Percentiles rank a stretch among this genome's conserved stretches.
These are phyloP conservation scores for Lycaena phlaeas DNA, from an alignment of 2,888 invertebrate genomes.

Conservation along the genomic window DNA sequence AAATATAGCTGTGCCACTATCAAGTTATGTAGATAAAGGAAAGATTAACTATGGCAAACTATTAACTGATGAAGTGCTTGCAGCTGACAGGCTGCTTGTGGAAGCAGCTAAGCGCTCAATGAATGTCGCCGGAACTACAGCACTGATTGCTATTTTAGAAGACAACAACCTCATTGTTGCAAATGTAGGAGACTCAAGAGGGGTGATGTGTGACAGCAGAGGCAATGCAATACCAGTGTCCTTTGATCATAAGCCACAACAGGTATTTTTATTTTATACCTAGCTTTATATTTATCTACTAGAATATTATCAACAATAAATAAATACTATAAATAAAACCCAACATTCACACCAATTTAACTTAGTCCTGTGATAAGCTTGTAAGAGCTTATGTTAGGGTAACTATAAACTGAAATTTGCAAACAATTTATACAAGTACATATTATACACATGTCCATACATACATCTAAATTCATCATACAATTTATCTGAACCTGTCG, in stretches of 20 bases:
- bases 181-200: constrained; percentile 97
- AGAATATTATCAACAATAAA: too few species aligned
- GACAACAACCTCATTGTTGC: constrained; percentile 89
- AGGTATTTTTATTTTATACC: too few species aligned
- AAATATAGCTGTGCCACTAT: constrained; percentile 60
- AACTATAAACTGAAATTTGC: too few species aligned
- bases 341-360: too few species aligned
- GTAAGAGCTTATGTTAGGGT: too few species aligned
- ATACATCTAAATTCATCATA: too few species aligned
- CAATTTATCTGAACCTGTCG: too few species aligned
- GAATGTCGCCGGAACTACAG: constrained; percentile 91
- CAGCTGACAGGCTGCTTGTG: constrained; percentile 86
- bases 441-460: too few species aligned
- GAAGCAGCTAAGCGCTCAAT: constrained; percentile 86
- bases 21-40: constrained; percentile 81
- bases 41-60: constrained; percentile 86
- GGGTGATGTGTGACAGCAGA: constrained; percentile 93
- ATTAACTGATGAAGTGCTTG: constrained; percentile 88
- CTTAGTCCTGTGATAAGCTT: too few species aligned
- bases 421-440: too few species aligned
- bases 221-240: constrained; percentile 94
- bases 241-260: constrained; percentile 97
- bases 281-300: too few species aligned
- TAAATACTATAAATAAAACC: too few species aligned
- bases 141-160: constrained; percentile 90